phyloP scores from a whole-genome alignment of 2,888 invertebrate species.

The Drosophila rubida region DNA sequence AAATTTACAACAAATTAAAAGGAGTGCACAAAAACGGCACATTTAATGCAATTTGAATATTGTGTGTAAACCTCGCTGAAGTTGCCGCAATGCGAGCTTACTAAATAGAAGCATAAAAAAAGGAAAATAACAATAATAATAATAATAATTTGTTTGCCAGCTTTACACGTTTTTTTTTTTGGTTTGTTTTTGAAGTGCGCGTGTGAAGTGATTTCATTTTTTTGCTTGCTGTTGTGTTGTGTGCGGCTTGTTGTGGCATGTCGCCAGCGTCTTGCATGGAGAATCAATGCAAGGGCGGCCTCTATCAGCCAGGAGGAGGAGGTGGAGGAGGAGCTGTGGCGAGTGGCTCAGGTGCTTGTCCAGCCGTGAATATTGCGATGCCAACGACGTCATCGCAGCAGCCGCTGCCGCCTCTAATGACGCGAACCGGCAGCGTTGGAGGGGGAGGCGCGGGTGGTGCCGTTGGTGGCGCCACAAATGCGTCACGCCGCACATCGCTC shows the following conservation, averaged over 20 bases:
- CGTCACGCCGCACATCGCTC: conserved; percentile 70
- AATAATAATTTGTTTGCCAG: not conserved
- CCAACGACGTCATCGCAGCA: conserved; percentile 29
- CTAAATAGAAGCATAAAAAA: not conserved
- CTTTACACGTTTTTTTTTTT: not conserved
- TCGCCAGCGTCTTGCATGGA: conserved; percentile 74
- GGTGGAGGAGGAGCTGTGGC: not conserved
- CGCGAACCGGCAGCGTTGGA: conserved; percentile 68
- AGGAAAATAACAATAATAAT: not conserved
- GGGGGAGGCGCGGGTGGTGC: conserved; percentile 25
- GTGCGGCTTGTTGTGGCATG: conserved; percentile 57
- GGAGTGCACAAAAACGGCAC: not conserved
- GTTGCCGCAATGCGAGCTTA: not conserved
- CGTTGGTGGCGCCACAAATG: conserved; percentile 43
- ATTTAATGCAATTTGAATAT: not conserved
- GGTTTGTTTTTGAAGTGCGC: conserved; percentile 19
- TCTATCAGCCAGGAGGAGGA: conserved; percentile 24
- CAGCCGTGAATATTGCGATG: conserved; percentile 36
- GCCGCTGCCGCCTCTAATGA: conserved; percentile 42
- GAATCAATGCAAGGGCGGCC: conserved; percentile 60
- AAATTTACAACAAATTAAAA: not conserved
- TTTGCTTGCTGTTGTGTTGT: not conserved
- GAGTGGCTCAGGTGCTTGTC: not conserved
- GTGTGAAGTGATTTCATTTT: not conserved
- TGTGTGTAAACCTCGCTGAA: no score